Percentiles rank a stretch among this genome's conserved stretches.
Evolutionary conservation across 2,888 invertebrate genomes (phyloP).

Genomic region (Zygogramma bicolorata): DNA sequence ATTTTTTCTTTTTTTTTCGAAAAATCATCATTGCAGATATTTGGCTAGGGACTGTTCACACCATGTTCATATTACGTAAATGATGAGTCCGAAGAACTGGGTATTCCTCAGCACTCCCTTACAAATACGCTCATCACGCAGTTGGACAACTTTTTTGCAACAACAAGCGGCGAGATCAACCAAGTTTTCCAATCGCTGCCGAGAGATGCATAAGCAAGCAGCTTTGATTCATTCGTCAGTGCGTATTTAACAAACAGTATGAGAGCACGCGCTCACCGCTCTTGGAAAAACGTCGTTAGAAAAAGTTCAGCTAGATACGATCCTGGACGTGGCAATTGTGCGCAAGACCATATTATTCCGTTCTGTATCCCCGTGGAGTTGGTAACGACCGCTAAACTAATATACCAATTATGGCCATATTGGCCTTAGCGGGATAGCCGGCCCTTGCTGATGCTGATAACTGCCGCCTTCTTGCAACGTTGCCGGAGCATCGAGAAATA

Average conservation of each 20-base stretch:
- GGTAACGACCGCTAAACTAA: constrained; percentile 67
- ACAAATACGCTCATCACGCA: too few relatives aligned
- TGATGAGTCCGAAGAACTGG: too few relatives aligned
- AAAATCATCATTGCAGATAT: too few relatives aligned
- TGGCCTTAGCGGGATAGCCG: constrained; percentile 14
- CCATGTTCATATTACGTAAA: too few relatives aligned
- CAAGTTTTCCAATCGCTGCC: not conserved
- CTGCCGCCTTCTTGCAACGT: not conserved
- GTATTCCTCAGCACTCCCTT: too few relatives aligned
- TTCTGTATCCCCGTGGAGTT: constrained; percentile 56
- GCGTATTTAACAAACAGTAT: not conserved
- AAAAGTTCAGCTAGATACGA: constrained; percentile 20
- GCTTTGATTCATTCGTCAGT: not conserved
- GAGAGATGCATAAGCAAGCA: not conserved
- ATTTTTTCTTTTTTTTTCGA: too few relatives aligned
- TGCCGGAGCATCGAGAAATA: not conserved
- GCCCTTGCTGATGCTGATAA: constrained; percentile 16
- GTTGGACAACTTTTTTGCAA: not conserved
- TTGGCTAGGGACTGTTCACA: too few relatives aligned
- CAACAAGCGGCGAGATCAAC: not conserved
- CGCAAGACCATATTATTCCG: constrained; percentile 41
- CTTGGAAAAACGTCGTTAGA: not conserved
- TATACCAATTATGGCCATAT: constrained; percentile 65
- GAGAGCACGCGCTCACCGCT: not conserved
- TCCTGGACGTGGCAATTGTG: constrained; percentile 36